Evolutionary conservation across 2,113 vertebrate genomes (phyloP).

Genomic region (Globicephala melas): DNA sequence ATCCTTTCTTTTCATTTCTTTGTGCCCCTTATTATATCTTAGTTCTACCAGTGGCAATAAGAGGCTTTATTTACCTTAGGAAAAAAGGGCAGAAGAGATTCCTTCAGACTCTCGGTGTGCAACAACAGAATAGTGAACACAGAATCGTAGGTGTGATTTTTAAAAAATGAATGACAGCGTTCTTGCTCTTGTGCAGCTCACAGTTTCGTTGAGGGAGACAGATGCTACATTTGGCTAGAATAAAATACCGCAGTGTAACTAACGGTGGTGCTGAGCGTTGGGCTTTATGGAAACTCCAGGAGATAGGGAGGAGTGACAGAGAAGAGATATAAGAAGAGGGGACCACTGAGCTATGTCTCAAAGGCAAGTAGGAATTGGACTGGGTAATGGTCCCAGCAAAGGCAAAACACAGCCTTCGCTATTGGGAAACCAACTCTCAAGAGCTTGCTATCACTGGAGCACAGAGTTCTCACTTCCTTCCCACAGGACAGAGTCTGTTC

Average conservation of each 20-base stretch:
- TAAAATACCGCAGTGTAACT: background rate
- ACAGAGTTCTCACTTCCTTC: background rate
- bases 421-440: rapidly evolving
- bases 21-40: background rate
- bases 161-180: rapidly evolving
- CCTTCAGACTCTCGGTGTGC: background rate
- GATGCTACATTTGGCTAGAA: background rate
- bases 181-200: background rate
- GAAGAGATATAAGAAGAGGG: rapidly evolving
- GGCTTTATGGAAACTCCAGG: background rate
- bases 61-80: background rate
- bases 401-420: background rate
- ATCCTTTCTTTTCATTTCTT: background rate
- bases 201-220: background rate
- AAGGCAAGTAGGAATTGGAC: background rate
- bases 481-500: background rate
- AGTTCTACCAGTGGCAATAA: background rate
- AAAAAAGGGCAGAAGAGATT: background rate
- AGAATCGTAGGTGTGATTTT: background rate
- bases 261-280: background rate
- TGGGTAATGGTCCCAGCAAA: background rate
- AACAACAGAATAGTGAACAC: background rate
- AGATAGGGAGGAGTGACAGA: background rate
- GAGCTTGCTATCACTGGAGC: background rate
- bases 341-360: background rate